Evolutionary conservation across 92 coral and sea anemone genomes (phyloP), one percentile per base, ranked within the genome.

Genomic region (Epizoanthus fatuus): DNA sequence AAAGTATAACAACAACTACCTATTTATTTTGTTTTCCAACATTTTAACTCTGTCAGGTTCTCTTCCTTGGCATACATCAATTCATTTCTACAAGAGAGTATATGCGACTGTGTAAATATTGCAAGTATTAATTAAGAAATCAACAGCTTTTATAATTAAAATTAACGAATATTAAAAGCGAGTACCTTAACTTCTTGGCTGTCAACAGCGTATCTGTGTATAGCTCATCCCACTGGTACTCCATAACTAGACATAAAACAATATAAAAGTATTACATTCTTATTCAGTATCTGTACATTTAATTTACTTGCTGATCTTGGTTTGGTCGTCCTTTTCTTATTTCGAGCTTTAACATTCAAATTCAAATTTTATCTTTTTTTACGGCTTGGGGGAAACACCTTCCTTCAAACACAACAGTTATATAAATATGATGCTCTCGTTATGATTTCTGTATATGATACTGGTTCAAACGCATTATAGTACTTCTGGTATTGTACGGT

Each of bases 191-290:
- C 49, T 78, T 78, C 22, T 58, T 55, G 12, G 9, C 12, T 3
- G 15, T 20, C 59, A 78, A 53, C 11, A 78, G 53, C 38, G 57
- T 57, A 6, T 78, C 83, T 2, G 57, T 3, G 63, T 78, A 78
- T 10, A 14, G 9, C 40, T 78, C 83, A 60, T 78, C 83, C 70
- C 83, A 78, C 32, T 78, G 45, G 55, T 54, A 58, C 10, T 78
- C 83, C 47, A 78, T 53, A n/a, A 20, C 83, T 78, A 9, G 0
- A 38, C 4, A 78, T 22, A 17, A 38, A 1, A 53, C 20, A 78
- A 40, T 56, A 20, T 32, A 22, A 22, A 22, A 22, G 0, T 22
- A 22, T 22, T 22, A 22, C 25, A 22, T 22, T 22, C 25, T 22
- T 22, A 22, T 22, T 22, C 25, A 22, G 25, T 22, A 22, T 22